phyloP scores from a whole-genome alignment of 2,797 vertebrate genomes.

The Remorina albescens region DNA sequence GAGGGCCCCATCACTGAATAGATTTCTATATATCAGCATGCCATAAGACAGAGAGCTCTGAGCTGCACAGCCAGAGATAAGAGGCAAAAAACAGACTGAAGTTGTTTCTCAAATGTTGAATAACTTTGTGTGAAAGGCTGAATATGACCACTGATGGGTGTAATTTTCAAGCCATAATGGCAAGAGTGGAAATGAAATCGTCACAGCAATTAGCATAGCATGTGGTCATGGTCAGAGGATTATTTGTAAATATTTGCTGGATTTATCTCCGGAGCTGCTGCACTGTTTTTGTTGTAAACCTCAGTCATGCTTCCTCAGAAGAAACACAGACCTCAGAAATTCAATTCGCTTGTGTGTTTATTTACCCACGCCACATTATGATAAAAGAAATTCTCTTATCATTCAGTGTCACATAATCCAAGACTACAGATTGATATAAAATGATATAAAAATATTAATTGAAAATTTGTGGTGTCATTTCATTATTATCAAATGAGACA shows the following conservation, averaged over 20 bases:
- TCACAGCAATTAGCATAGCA: conserved; percentile 1
- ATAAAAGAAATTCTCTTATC: conserved; percentile 63
- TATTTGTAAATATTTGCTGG: conserved; percentile 39
- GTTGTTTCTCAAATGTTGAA: conserved; percentile 30
- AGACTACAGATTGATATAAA: conserved; percentile 77
- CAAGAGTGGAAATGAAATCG: neutral
- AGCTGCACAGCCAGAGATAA: conserved; percentile 40
- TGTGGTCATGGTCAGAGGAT: conserved; percentile 51
- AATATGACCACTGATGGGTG: conserved; percentile 1
- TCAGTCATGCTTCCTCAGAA: conserved; percentile 3
- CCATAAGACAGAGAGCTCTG: conserved; percentile 33
- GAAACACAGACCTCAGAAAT: conserved; percentile 36
- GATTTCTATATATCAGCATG: conserved; percentile 49
- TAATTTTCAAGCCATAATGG: conserved; percentile 13
- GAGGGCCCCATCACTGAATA: conserved; percentile 42
- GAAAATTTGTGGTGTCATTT: conserved; percentile 63
- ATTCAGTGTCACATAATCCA: conserved; percentile 71
- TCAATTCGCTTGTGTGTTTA: conserved; percentile 71
- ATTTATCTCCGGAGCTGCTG: too few species aligned
- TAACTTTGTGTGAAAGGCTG: conserved; percentile 33
- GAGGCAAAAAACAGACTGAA: conserved; percentile 36
- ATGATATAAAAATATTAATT: conserved; percentile 80
- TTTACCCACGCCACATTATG: conserved; percentile 69
- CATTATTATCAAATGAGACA: conserved; percentile 54
- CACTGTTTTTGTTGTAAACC: too few species aligned